Percentiles rank a stretch among this genome's conserved stretches.
Evolutionary conservation across 2,113 vertebrate genomes (phyloP).

Genomic region (Colinus virginianus): DNA sequence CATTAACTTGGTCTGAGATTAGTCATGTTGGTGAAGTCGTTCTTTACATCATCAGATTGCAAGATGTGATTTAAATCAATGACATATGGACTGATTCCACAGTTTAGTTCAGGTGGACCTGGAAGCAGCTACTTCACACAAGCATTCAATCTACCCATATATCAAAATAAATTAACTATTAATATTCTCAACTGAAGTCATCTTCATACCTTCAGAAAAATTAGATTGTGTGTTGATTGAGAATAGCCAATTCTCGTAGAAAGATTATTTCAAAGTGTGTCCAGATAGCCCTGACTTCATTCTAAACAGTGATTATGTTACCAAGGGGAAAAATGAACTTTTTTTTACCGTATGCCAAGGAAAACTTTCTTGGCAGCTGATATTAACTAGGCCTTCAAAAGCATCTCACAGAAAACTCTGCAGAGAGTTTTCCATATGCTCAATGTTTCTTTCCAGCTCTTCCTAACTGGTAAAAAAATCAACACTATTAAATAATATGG

Average conservation of each 20-base stretch:
- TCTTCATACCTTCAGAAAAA: background rate
- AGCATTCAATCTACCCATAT: background rate
- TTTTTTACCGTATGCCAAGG: background rate
- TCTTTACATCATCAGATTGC: background rate
- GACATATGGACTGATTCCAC: background rate
- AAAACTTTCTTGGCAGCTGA: background rate
- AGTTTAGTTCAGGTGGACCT: background rate
- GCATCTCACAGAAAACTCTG: background rate
- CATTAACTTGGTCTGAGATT: background rate
- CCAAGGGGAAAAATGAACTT: background rate
- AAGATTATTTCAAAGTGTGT: background rate
- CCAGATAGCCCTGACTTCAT: background rate
- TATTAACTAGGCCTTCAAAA: background rate
- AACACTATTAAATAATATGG: background rate
- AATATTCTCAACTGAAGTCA: background rate
- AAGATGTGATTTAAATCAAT: background rate
- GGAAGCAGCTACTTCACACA: background rate
- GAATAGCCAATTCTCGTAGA: background rate
- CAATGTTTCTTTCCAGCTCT: background rate
- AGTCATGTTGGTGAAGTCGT: background rate
- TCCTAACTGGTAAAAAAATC: background rate
- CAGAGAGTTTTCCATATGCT: background rate
- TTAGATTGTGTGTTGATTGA: background rate
- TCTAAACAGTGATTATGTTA: constrained; percentile 2
- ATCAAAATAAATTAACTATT: background rate